A percentile compares a stretch with the other conserved stretches of the same genome.
These are phyloP conservation scores for Podotricha telesiphe DNA, from an alignment of 2,888 invertebrate species.

Conservation along the genomic window DNA sequence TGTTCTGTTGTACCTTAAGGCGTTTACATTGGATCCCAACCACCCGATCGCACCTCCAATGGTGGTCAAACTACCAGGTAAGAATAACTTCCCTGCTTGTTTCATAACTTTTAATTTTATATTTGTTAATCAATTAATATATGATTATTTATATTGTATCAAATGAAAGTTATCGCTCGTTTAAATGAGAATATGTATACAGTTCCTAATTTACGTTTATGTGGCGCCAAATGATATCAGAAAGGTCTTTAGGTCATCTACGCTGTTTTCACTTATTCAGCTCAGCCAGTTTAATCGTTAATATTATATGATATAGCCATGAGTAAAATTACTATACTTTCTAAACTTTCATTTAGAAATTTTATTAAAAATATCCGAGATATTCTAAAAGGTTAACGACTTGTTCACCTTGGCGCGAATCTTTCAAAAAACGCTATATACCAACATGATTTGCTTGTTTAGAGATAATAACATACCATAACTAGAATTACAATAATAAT, in stretches of 20 bases:
- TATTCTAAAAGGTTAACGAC: conserved; percentile 23
- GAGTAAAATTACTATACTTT: neutral
- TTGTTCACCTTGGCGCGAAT: conserved; percentile 26
- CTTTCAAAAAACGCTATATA: conserved; percentile 22
- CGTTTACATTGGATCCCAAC: conserved; percentile 83
- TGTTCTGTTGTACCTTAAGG: conserved; percentile 69
- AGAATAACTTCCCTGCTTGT: conserved; percentile 47
- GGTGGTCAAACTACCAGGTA: conserved; percentile 83
- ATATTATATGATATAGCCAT: neutral
- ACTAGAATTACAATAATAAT: neutral
- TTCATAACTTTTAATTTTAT: conserved; percentile 21
- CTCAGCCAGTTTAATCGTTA: neutral
- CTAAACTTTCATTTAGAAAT: conserved; percentile 26
- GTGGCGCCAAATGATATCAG: conserved; percentile 49
- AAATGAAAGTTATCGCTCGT: conserved; percentile 37
- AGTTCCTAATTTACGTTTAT: conserved; percentile 26
- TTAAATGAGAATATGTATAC: conserved; percentile 27
- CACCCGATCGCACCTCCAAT: conserved; percentile 76
- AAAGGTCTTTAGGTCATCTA: conserved; percentile 49
- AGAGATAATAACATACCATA: neutral
- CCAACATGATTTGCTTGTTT: conserved; percentile 1
- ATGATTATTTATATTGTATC: conserved; percentile 15
- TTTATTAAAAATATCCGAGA: conserved; percentile 1
- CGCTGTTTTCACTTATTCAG: conserved; percentile 19
- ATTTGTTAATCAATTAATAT: neutral